Evolutionary conservation across 1,140 invertebrate species (phyloP), one percentile per base, ranked within the genome.

Genomic region (Sminthurides bifidus): DNA sequence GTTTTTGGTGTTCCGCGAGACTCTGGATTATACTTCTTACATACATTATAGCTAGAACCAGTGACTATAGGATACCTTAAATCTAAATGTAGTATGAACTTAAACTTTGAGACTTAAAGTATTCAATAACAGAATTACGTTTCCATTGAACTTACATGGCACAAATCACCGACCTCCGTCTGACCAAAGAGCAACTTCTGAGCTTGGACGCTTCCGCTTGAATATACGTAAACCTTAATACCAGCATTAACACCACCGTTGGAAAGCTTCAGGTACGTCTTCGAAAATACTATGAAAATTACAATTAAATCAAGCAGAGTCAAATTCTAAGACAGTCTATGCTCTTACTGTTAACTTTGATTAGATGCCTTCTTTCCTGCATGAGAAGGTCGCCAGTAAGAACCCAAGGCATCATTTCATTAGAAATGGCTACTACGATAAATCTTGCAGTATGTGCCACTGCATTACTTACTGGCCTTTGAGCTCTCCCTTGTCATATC

Each of bases 401-500:
- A n/a, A n/a, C n/a, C n/a, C n/a, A n/a, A n/a, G n/a, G n/a, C n/a
- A n/a, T n/a, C n/a, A n/a, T n/a, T n/a, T n/a, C n/a, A n/a, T n/a
- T n/a, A n/a, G n/a, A n/a, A n/a, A n/a, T n/a, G n/a, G n/a, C n/a
- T n/a, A n/a, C n/a, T n/a, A n/a, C n/a, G n/a, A n/a, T n/a, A n/a
- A n/a, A n/a, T n/a, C n/a, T n/a, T n/a, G n/a, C n/a, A n/a, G n/a
- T n/a, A n/a, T n/a, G n/a, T n/a, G n/a, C n/a, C n/a, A n/a, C n/a
- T n/a, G n/a, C n/a, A n/a, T n/a, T n/a, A n/a, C 87, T 82, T 77
- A 94, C 91, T 93, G 88, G 70, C 86, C 87, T 66, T 84, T 85
- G 0, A 95, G 69, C 24, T 79, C 72, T 23, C 82, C 83, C 45
- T 73, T 76, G 52, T 82, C 77, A 69, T 92, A 93, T 8, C 85